Evolutionary conservation across 2,113 vertebrate species (phyloP).

Genomic region (Gulo gulo): DNA sequence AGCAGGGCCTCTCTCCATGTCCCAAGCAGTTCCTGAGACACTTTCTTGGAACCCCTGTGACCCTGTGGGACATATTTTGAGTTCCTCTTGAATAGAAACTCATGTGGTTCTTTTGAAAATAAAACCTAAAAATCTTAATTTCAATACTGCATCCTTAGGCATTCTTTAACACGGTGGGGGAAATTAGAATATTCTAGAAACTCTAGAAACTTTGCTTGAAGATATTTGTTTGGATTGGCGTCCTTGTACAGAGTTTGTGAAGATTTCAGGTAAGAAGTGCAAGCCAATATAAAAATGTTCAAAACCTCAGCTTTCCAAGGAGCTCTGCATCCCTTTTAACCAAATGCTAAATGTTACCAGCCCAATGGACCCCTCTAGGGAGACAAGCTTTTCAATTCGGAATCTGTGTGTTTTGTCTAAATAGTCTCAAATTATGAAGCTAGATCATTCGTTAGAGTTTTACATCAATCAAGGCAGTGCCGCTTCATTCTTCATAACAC

Average conservation of each 20-base stretch:
- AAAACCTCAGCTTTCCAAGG: background rate
- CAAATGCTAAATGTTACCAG: background rate
- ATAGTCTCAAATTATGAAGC: background rate
- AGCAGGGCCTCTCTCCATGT: background rate
- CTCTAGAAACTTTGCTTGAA: background rate
- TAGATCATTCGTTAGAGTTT: background rate
- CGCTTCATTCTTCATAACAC: constrained; percentile 4
- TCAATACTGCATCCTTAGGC: background rate
- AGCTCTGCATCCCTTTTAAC: background rate
- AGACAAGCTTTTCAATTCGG: background rate
- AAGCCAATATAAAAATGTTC: background rate
- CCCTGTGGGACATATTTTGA: background rate
- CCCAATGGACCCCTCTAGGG: background rate
- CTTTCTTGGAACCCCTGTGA: background rate
- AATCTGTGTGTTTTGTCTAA: background rate
- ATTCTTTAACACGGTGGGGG: background rate
- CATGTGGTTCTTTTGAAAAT: background rate
- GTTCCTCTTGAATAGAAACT: background rate
- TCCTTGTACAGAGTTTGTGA: background rate
- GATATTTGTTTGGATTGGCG: background rate
- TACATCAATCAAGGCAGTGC: background rate
- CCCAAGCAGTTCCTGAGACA: background rate
- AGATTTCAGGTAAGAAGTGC: background rate
- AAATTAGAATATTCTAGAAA: background rate
- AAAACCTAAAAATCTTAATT: background rate